These are phyloP conservation scores for Callyntrura guangdongensis DNA, from an alignment of 2,888 invertebrate species.

Conservation along the genomic window DNA sequence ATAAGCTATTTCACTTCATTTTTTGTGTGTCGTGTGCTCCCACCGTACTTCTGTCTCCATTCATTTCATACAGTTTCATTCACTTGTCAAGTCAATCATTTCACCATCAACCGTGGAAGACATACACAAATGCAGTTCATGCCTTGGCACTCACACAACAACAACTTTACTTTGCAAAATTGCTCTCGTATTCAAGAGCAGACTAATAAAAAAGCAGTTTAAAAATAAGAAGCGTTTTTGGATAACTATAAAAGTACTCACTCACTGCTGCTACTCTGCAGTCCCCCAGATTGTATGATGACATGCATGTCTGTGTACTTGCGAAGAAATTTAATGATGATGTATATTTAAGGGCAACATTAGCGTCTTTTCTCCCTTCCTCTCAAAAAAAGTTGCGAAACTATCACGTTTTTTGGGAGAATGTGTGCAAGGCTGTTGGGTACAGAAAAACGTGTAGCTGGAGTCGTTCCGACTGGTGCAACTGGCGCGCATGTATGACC, in stretches of 20 bases:
- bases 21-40: neutral
- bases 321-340: neutral
- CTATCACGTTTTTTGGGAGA: neutral
- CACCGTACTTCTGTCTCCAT: neutral
- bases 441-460: no score
- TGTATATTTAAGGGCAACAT: neutral
- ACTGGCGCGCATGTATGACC: no score
- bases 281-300: slow-evolving; percentile 2
- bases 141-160: no score
- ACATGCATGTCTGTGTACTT: neutral
- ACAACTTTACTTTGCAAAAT: slow-evolving; percentile 5
- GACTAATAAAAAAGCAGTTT: neutral
- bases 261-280: neutral
- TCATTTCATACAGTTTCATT: neutral
- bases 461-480: no score
- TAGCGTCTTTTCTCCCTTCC: neutral
- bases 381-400: neutral
- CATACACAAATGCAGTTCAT: no score
- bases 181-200: slow-evolving; percentile 8
- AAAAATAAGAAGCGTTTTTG: slow-evolving; percentile 18
- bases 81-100: no score
- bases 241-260: neutral
- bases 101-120: no score
- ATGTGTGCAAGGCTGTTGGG: neutral
- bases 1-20: no score